Percentiles rank a stretch among this genome's conserved stretches.
Evolutionary conservation across 2,888 invertebrate genomes (phyloP).

Genomic region (Drosophila siamana): DNA sequence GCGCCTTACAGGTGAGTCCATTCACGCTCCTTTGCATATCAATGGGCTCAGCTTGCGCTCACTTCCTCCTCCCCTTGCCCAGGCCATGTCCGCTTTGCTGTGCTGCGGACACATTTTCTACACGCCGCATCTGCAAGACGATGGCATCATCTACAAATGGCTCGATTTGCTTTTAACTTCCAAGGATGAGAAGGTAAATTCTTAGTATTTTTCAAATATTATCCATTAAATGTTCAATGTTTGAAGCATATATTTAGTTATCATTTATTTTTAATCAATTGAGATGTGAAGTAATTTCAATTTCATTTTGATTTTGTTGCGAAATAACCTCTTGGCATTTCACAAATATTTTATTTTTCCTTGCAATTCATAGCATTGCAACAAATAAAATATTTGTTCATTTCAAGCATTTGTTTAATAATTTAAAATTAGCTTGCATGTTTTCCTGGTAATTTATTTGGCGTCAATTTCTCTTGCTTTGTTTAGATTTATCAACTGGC

Average conservation of each 20-base stretch:
- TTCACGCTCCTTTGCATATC: conserved; percentile 7
- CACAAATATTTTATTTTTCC: too few relatives aligned
- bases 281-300: too few relatives aligned
- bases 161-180: conserved; percentile 95
- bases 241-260: not conserved
- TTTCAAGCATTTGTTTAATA: too few relatives aligned
- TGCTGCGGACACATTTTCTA: conserved; percentile 99
- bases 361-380: not conserved
- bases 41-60: not conserved
- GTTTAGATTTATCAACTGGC: conserved; percentile 94
- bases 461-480: not conserved
- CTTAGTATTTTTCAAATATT: not conserved
- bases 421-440: not conserved
- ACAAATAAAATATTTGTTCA: not conserved
- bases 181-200: conserved; percentile 92
- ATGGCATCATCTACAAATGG: conserved; percentile 97
- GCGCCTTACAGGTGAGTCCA: conserved; percentile 87
- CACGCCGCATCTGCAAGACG: conserved; percentile 92
- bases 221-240: not conserved
- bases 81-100: conserved; percentile 98
- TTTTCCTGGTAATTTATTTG: not conserved
- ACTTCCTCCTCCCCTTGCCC: conserved; percentile 70
- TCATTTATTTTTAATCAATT: not conserved
- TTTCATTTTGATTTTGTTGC: too few relatives aligned
- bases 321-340: too few relatives aligned